These are phyloP conservation scores for Lathamus discolor DNA, from an alignment of 2,113 vertebrate genomes.

Conservation along the genomic window DNA sequence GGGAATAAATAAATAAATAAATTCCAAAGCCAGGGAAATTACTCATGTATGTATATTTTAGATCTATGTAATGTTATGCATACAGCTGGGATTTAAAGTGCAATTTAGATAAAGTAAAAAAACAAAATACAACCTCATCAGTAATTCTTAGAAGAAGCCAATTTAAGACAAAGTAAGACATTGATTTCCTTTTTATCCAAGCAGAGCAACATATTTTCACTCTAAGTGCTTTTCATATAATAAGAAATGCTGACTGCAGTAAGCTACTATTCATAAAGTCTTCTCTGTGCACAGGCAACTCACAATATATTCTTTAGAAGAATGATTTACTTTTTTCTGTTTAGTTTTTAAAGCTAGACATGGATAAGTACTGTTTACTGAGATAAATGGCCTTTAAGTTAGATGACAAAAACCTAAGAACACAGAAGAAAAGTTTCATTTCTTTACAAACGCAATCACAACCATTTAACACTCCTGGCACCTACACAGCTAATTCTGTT, in stretches of 20 bases:
- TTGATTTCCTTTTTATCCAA: background rate
- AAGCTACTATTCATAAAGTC: background rate
- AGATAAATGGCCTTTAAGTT: background rate
- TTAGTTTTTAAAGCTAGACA: background rate
- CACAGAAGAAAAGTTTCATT: background rate
- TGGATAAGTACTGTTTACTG: background rate
- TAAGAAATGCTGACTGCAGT: background rate
- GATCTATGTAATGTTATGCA: background rate
- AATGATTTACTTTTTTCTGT: background rate
- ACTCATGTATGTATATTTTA: background rate
- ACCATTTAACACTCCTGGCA: background rate
- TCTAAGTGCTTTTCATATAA: background rate
- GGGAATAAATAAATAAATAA: background rate
- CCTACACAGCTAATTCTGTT: background rate
- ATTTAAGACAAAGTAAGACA: background rate
- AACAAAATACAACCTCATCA: background rate
- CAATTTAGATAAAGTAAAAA: background rate
- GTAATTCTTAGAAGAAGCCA: background rate
- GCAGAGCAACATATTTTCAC: background rate
- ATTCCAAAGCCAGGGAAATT: background rate
- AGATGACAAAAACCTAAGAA: background rate
- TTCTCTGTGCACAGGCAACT: background rate
- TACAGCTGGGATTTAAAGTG: background rate
- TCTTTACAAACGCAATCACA: background rate
- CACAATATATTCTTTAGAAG: background rate